A percentile compares a stretch with the other conserved stretches of the same genome.
These are phyloP conservation scores for Chaenocephalus aceratus DNA, from an alignment of 2,113 vertebrate species.

Conservation along the genomic window DNA sequence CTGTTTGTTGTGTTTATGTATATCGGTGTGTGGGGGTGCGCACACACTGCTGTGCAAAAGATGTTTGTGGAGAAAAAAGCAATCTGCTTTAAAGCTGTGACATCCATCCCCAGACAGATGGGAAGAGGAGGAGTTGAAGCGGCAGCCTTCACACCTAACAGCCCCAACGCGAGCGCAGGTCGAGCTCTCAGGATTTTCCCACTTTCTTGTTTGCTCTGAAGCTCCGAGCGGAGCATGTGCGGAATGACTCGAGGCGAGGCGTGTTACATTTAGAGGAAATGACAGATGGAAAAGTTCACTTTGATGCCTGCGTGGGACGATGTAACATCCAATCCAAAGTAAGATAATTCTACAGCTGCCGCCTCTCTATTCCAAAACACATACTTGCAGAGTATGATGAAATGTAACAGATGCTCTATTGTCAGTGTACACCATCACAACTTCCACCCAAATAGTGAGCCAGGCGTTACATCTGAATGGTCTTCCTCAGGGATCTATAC, in stretches of 20 bases:
- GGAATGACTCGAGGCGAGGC: constrained; percentile 16
- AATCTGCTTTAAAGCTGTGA: constrained; percentile 35
- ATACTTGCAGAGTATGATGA: neutral
- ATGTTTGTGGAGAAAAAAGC: constrained; percentile 15
- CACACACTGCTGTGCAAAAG: neutral
- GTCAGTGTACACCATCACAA: neutral
- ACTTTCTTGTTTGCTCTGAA: constrained; percentile 18
- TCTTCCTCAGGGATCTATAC: neutral
- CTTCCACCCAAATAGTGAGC: neutral
- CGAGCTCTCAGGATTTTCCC: neutral
- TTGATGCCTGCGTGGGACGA: neutral
- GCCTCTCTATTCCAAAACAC: neutral
- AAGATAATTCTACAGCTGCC: neutral
- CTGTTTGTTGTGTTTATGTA: neutral
- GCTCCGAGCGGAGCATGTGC: neutral
- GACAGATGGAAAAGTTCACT: constrained; percentile 11
- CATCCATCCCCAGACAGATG: constrained; percentile 38
- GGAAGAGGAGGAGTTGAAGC: constrained; percentile 17
- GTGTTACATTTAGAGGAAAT: constrained; percentile 4
- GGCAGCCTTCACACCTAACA: constrained; percentile 3
- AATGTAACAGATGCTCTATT: neutral
- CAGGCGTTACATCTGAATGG: neutral
- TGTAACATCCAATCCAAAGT: neutral
- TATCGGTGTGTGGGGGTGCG: neutral
- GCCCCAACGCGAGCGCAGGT: constrained; percentile 14